phyloP scores from a whole-genome alignment of 2,113 vertebrate genomes.

The Plectropomus leopardus region DNA sequence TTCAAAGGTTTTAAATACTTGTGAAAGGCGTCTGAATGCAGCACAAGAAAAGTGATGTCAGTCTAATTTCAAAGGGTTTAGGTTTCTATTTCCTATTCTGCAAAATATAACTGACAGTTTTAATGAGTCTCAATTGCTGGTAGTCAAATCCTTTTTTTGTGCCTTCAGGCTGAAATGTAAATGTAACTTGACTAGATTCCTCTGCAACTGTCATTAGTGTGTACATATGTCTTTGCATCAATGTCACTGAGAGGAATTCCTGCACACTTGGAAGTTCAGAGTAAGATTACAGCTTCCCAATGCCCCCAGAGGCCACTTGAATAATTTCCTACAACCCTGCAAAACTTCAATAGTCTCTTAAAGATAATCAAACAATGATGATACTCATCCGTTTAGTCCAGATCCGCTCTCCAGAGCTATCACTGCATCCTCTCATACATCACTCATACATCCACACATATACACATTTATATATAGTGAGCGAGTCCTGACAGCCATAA shows the following conservation, averaged over 20 bases:
- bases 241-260: neutral
- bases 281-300: neutral
- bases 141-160: neutral
- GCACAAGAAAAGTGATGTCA: too few relatives aligned
- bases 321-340: neutral
- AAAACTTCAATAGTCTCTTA: neutral
- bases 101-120: neutral
- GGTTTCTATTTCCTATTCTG: neutral
- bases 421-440: too few relatives aligned
- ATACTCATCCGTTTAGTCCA: neutral
- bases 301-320: neutral
- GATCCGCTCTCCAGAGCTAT: constrained; percentile 1
- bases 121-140: neutral
- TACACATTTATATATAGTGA: constrained; percentile 52
- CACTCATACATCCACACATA: constrained; percentile 21
- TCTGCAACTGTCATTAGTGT: neutral
- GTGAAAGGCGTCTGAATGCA: too few relatives aligned
- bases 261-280: too few relatives aligned
- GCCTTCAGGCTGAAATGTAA: neutral
- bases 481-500: constrained; percentile 61
- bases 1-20: too few relatives aligned
- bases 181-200: neutral
- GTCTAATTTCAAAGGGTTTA: too few relatives aligned
- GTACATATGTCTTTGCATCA: neutral
- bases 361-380: neutral